Evolutionary conservation across 2,888 invertebrate species (phyloP).

Genomic region (Microctonus hyperodae): DNA sequence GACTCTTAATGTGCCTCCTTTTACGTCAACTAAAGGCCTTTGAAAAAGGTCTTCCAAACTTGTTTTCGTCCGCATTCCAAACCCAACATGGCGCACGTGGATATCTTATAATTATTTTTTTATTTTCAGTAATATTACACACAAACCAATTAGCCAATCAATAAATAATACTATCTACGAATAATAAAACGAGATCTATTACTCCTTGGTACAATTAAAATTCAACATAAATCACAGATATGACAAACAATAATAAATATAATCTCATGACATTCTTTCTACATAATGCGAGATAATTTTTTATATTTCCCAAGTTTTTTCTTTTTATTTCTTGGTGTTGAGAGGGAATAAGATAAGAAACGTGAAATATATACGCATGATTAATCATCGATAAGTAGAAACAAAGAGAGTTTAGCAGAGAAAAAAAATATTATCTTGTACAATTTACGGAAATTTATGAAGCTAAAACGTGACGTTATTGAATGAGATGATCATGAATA

Average conservation of each 20-base stretch:
- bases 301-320: background rate
- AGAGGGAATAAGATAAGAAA: too few species aligned
- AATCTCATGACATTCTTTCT: too few species aligned
- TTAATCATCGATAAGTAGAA: constrained; percentile 1
- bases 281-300: too few species aligned
- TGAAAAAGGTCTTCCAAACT: constrained; percentile 25
- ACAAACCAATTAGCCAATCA: constrained; percentile 27
- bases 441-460: background rate
- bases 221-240: too few species aligned
- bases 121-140: constrained; percentile 13
- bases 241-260: too few species aligned
- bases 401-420: background rate
- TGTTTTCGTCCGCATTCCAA: constrained; percentile 35
- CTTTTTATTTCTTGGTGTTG: too few species aligned
- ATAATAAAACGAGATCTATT: too few species aligned
- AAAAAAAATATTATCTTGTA: background rate
- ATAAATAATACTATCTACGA: constrained; percentile 14
- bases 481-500: background rate
- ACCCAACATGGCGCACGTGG: constrained; percentile 41
- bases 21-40: constrained; percentile 19
- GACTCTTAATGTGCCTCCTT: constrained; percentile 6
- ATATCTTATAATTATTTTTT: constrained; percentile 13
- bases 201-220: too few species aligned
- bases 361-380: constrained; percentile 2
- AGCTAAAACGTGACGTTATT: background rate